Evolutionary conservation across 2,113 vertebrate species (phyloP).

Genomic region (Pelmatolapia mariae): DNA sequence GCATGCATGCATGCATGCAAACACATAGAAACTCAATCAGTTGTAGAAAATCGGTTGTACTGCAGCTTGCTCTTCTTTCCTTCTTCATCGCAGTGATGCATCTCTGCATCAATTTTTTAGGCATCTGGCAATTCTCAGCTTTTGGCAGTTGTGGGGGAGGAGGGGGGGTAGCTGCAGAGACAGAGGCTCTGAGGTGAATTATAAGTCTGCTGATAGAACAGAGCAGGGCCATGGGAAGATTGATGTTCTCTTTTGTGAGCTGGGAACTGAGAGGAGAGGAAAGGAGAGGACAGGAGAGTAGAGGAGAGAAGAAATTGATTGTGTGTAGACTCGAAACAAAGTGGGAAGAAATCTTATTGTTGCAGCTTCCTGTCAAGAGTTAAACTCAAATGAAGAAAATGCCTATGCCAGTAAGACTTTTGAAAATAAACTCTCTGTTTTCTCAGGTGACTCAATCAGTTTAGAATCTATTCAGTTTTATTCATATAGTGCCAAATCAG

Average conservation of each 20-base stretch:
- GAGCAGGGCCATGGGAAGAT: slow-evolving; percentile 46
- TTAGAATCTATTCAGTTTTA: neutral
- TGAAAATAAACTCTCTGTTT: neutral
- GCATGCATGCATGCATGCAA: neutral
- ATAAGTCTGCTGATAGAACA: slow-evolving; percentile 56
- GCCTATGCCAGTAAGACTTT: neutral
- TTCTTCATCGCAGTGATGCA: slow-evolving; percentile 41
- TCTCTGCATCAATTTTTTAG: slow-evolving; percentile 64
- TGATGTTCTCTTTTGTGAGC: slow-evolving; percentile 51
- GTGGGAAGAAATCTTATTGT: neutral
- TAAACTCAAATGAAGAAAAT: neutral
- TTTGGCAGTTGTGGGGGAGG: slow-evolving; percentile 31
- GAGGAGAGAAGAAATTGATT: neutral
- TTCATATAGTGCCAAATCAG: neutral
- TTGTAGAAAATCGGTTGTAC: neutral
- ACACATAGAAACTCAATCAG: neutral
- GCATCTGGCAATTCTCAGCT: slow-evolving; percentile 38
- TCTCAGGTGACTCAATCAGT: neutral
- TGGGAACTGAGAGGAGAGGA: neutral
- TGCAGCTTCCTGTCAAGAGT: neutral
- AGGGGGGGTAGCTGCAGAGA: slow-evolving; percentile 39
- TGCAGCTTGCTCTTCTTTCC: neutral
- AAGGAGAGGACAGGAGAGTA: neutral
- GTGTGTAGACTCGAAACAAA: neutral
- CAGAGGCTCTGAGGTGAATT: slow-evolving; percentile 60